phyloP scores from a whole-genome alignment of 2,797 vertebrate species.

The Bradypus variegatus region DNA sequence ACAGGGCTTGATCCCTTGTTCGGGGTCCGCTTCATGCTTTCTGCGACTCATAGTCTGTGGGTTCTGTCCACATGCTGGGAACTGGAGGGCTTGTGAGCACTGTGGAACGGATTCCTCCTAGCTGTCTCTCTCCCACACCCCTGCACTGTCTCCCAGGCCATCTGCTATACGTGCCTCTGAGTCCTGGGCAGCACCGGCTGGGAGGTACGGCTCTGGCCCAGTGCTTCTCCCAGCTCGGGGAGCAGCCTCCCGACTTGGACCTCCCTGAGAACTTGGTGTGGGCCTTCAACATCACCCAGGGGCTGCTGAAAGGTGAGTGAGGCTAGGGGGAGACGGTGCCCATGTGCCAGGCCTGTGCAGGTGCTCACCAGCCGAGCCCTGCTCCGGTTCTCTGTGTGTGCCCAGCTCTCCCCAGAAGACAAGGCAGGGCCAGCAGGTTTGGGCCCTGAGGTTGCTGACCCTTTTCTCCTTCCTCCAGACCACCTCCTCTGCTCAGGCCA shows the following conservation, averaged over 20 bases:
- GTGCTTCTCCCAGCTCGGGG: conserved; percentile 87
- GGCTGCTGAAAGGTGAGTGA: conserved; percentile 78
- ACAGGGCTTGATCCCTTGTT: not conserved
- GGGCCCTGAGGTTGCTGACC: not conserved
- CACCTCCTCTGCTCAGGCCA: conserved; percentile 84
- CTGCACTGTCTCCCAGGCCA: conserved; percentile 71
- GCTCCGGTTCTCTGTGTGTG: not conserved
- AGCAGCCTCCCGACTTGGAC: conserved; percentile 84
- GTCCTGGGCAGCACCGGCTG: conserved; percentile 78
- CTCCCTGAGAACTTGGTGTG: conserved; percentile 74
- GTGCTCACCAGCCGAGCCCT: not conserved
- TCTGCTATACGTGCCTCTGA: conserved; percentile 84
- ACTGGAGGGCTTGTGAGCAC: not conserved
- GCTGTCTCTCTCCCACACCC: accelerated
- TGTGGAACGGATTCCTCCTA: not conserved
- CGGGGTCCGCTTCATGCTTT: not conserved
- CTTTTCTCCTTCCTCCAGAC: conserved; percentile 70
- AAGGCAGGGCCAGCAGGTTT: not conserved
- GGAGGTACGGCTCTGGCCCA: conserved; percentile 91
- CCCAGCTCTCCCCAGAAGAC: not conserved
- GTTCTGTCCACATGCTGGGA: not conserved
- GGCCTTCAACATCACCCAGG: conserved; percentile 85
- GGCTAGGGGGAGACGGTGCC: not conserved
- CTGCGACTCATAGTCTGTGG: not conserved
- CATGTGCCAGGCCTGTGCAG: no score